phyloP scores from a whole-genome alignment of 2,797 vertebrate genomes.

The Rhadinocentrus ornatus region DNA sequence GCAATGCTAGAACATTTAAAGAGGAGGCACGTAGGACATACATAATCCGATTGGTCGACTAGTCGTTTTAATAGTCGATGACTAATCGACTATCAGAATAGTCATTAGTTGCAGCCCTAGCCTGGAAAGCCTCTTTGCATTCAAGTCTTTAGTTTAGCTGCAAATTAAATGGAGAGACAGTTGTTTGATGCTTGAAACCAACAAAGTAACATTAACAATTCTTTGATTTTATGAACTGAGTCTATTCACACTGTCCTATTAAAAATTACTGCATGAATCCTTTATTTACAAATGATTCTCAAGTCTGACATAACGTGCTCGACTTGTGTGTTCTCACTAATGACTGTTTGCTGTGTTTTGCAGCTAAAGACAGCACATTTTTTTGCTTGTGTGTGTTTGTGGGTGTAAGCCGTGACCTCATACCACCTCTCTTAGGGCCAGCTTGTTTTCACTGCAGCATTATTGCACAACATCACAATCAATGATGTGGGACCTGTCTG shows the following conservation, averaged over 20 bases:
- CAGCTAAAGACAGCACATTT: conserved; percentile 35
- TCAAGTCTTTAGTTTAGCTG: no score
- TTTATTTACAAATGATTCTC: conserved; percentile 12
- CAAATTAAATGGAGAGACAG: not conserved
- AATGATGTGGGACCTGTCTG: conserved; percentile 76
- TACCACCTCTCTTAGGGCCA: conserved; percentile 54
- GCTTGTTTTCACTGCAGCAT: conserved; percentile 63
- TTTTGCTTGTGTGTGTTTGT: conserved; percentile 10
- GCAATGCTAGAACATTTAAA: no score
- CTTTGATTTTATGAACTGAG: not conserved
- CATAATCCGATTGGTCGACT: no score
- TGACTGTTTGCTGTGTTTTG: conserved; percentile 43
- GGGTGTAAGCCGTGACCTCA: conserved; percentile 61
- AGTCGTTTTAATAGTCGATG: no score
- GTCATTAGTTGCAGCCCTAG: no score
- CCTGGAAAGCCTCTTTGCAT: not conserved
- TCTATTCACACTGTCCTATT: not conserved
- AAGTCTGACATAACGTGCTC: conserved; percentile 37
- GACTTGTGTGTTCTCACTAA: conserved; percentile 45
- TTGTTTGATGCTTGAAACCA: conserved; percentile 2
- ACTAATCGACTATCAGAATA: no score
- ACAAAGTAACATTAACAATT: not conserved
- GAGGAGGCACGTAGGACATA: no score
- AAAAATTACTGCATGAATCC: not conserved
- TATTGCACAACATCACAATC: conserved; percentile 75